Evolutionary conservation across 2,888 invertebrate genomes (phyloP).

Genomic region (Willowsia nigromaculata): DNA sequence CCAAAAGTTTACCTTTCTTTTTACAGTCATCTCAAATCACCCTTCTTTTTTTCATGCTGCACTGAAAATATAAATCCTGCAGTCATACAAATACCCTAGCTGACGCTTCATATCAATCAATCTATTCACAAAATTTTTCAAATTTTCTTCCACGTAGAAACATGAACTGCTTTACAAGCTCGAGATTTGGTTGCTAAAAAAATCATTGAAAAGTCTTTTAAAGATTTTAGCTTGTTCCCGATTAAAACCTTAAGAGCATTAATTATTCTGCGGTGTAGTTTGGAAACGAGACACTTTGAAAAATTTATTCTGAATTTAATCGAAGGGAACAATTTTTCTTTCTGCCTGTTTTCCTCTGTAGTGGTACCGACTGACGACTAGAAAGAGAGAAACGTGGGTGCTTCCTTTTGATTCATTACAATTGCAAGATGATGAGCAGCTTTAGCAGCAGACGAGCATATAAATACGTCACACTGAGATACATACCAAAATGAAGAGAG

Average conservation of each 20-base stretch:
- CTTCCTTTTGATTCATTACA: constrained; percentile 21
- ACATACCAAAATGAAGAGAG: too few relatives aligned
- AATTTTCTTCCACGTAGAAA: not conserved
- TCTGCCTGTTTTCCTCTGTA: constrained; percentile 40
- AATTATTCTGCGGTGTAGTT: not conserved
- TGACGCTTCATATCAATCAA: not conserved
- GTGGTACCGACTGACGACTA: not conserved
- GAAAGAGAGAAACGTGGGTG: not conserved
- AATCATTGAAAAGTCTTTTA: too few relatives aligned
- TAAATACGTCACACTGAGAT: constrained; percentile 1
- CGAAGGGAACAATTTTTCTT: constrained; percentile 56
- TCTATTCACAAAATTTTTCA: not conserved
- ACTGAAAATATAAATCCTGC: too few relatives aligned
- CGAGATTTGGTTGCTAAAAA: too few relatives aligned
- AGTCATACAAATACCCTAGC: not conserved
- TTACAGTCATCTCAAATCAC: constrained; percentile 29
- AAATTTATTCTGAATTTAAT: constrained; percentile 57
- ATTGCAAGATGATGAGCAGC: too few relatives aligned
- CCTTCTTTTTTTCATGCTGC: constrained; percentile 39
- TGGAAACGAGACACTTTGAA: constrained; percentile 47
- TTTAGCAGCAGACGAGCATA: not conserved
- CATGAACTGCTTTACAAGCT: too few relatives aligned
- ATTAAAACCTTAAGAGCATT: not conserved
- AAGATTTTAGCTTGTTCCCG: too few relatives aligned
- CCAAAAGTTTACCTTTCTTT: constrained; percentile 1